Evolutionary conservation across 2,797 vertebrate genomes (phyloP).

Genomic region (Danio tinwini): DNA sequence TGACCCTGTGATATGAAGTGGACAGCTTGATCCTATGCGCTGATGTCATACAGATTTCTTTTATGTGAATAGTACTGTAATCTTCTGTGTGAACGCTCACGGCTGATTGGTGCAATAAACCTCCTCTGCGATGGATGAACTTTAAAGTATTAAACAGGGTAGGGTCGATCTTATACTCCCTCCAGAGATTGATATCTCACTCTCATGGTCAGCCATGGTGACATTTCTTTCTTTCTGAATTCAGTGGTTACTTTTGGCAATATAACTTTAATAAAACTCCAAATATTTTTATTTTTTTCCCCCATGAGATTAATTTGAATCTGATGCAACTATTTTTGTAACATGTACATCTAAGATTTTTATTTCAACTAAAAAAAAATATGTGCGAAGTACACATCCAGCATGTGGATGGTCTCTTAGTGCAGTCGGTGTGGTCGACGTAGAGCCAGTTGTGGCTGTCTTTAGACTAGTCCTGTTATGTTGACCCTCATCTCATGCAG

Average conservation of each 20-base stretch:
- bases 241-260: slow-evolving; percentile 51
- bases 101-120: slow-evolving; percentile 51
- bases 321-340: slow-evolving; percentile 83
- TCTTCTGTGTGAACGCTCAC: slow-evolving; percentile 57
- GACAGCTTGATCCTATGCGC: slow-evolving; percentile 42
- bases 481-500: slow-evolving; percentile 69
- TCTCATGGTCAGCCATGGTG: slow-evolving; percentile 56
- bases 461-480: slow-evolving; percentile 63
- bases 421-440: slow-evolving; percentile 51
- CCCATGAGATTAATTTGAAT: slow-evolving; percentile 75
- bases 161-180: slow-evolving; percentile 50
- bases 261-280: slow-evolving; percentile 55
- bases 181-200: slow-evolving; percentile 47
- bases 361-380: slow-evolving; percentile 50
- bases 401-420: slow-evolving; percentile 57
- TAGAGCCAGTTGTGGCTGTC: slow-evolving; percentile 50
- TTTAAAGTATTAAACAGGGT: slow-evolving; percentile 61
- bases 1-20: slow-evolving; percentile 54
- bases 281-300: slow-evolving; percentile 59
- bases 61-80: slow-evolving; percentile 40
- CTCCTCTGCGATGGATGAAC: slow-evolving; percentile 47
- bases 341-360: slow-evolving; percentile 64
- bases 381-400: slow-evolving; percentile 34
- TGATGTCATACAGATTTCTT: slow-evolving; percentile 33
- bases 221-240: slow-evolving; percentile 51